These are phyloP conservation scores for Maccullochella peelii DNA, from an alignment of 2,113 vertebrate genomes.

Conservation along the genomic window DNA sequence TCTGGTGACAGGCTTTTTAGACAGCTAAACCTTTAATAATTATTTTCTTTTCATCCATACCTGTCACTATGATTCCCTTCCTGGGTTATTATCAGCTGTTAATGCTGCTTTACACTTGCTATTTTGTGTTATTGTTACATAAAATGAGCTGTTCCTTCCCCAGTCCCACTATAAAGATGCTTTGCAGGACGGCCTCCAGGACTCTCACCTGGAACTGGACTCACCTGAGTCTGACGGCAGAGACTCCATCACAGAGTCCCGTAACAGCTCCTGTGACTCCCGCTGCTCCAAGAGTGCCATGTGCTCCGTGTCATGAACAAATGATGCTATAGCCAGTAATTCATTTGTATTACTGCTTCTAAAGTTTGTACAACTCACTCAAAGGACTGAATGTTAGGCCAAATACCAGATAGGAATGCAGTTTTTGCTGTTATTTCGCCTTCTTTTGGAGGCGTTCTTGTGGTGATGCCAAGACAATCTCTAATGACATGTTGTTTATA, in stretches of 20 bases:
- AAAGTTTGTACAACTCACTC: constrained; percentile 1
- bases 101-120: not conserved
- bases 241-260: constrained; percentile 76
- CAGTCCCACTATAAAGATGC: constrained; percentile 79
- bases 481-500: constrained; percentile 5
- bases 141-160: not conserved
- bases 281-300: constrained; percentile 78
- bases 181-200: constrained; percentile 76
- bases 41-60: not conserved
- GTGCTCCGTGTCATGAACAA: constrained; percentile 74
- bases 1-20: not conserved
- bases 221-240: constrained; percentile 69
- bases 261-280: constrained; percentile 74
- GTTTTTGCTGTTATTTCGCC: constrained; percentile 19
- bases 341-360: not conserved
- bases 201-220: constrained; percentile 71
- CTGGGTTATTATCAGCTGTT: not conserved
- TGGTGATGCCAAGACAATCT: constrained; percentile 6
- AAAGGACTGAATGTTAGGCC: constrained; percentile 20
- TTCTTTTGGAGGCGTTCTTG: not conserved
- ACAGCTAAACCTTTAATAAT: too few relatives aligned
- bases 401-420: constrained; percentile 20
- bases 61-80: not conserved
- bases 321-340: not conserved
- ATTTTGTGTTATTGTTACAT: not conserved